These are phyloP conservation scores for Marcusenius ussheri DNA, from an alignment of 2,113 vertebrate genomes.

Conservation along the genomic window DNA sequence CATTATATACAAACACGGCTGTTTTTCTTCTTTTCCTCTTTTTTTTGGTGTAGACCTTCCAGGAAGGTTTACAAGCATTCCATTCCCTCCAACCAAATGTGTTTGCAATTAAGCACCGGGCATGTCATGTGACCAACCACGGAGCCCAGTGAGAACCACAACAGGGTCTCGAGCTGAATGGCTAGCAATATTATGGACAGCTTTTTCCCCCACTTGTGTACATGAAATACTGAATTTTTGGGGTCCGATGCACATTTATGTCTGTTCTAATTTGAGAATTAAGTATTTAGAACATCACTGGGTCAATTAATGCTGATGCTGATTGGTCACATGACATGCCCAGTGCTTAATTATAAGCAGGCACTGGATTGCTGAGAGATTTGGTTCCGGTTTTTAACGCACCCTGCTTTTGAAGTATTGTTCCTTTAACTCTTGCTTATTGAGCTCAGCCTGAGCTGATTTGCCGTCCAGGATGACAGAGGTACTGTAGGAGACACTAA, in stretches of 20 bases:
- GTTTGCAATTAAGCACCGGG: slow-evolving; percentile 14
- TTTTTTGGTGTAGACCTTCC: not conserved
- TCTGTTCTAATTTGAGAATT: not conserved
- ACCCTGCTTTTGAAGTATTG: not conserved
- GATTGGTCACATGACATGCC: too few species aligned
- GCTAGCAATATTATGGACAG: not conserved
- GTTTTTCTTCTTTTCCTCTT: not conserved
- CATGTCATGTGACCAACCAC: not conserved
- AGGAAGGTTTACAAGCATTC: slow-evolving; percentile 21
- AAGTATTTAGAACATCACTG: not conserved
- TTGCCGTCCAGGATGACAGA: not conserved
- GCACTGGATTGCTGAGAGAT: not conserved
- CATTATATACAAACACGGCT: not conserved
- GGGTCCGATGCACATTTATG: not conserved
- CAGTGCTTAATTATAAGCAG: not conserved
- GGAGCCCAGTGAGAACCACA: not conserved
- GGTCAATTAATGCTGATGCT: not conserved
- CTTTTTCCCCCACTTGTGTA: not conserved
- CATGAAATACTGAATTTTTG: not conserved
- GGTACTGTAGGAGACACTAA: not conserved
- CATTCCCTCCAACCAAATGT: slow-evolving; percentile 2
- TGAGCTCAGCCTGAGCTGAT: not conserved
- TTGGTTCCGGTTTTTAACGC: not conserved
- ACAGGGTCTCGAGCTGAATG: not conserved
- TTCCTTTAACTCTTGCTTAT: not conserved